Conservation (phyloP, 2,113 vertebrate species). For the Gymnarchus niloticus region DNA sequence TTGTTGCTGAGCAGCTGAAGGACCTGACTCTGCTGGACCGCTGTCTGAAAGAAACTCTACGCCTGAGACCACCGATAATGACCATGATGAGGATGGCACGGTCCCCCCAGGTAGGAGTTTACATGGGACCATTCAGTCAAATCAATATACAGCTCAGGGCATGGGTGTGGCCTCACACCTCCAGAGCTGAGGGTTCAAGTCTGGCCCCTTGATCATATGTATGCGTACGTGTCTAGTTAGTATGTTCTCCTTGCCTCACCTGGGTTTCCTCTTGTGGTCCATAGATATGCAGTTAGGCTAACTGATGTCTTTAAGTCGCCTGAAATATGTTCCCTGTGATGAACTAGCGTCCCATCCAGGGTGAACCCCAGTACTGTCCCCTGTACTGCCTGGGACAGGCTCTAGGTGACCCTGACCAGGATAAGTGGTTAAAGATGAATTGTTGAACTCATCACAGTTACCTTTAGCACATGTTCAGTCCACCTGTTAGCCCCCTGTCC, state of each 20-base stretch:
- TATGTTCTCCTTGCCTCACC: not conserved
- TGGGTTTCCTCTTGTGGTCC: not conserved
- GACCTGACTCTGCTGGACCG: slow-evolving; percentile 83
- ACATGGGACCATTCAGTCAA: not conserved
- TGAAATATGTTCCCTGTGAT: too few relatives aligned
- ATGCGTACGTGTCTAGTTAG: not conserved
- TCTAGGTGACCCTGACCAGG: not conserved
- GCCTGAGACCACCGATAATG: slow-evolving; percentile 94
- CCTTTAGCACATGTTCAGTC: not conserved
- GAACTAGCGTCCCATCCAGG: not conserved
- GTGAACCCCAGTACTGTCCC: not conserved
- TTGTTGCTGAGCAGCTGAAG: slow-evolving; percentile 69
- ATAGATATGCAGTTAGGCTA: too few relatives aligned
- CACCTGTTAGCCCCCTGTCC: not conserved
- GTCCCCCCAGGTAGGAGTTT: slow-evolving; percentile 72
- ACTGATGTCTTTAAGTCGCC: too few relatives aligned
- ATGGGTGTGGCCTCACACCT: not conserved
- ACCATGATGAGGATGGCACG: slow-evolving; percentile 96
- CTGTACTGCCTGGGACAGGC: not conserved
- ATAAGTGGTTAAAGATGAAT: not conserved
- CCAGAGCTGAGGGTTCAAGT: not conserved
- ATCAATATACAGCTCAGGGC: not conserved
- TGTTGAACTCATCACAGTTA: not conserved
- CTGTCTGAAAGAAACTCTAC: slow-evolving; percentile 90
- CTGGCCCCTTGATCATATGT: too few relatives aligned